Conservation (phyloP, 2,888 invertebrate genomes). For the Villa cingulata region DNA sequence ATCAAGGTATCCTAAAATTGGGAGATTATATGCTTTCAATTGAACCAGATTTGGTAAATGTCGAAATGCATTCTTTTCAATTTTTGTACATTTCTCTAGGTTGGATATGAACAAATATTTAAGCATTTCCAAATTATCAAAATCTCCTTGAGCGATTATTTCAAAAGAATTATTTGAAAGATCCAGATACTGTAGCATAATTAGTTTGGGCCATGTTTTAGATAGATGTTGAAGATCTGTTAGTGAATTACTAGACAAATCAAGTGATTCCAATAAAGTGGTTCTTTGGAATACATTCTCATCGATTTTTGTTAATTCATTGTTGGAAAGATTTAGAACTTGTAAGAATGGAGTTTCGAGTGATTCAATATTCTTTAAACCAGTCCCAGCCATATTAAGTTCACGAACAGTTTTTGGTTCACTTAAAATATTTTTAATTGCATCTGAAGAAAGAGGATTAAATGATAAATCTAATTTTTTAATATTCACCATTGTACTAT, state of each 20-base stretch:
- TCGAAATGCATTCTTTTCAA: slow-evolving; percentile 72
- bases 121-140: slow-evolving; percentile 54
- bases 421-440: slow-evolving; percentile 61
- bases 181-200: slow-evolving; percentile 58
- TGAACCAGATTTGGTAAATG: slow-evolving; percentile 53
- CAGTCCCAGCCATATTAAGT: slow-evolving; percentile 68
- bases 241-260: slow-evolving; percentile 60
- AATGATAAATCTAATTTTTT: slow-evolving; percentile 74
- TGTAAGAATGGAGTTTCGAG: slow-evolving; percentile 77
- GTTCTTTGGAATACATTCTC: slow-evolving; percentile 61
- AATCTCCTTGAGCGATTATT: slow-evolving; percentile 60
- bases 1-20: slow-evolving; percentile 70
- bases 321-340: slow-evolving; percentile 62
- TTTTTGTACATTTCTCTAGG: slow-evolving; percentile 53
- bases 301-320: slow-evolving; percentile 51
- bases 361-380: slow-evolving; percentile 50
- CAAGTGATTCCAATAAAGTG: slow-evolving; percentile 62
- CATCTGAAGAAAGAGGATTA: slow-evolving; percentile 64
- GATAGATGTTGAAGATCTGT: slow-evolving; percentile 47
- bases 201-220: slow-evolving; percentile 54
- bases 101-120: slow-evolving; percentile 51
- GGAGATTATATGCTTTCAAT: slow-evolving; percentile 60
- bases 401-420: slow-evolving; percentile 79
- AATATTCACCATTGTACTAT: slow-evolving; percentile 74
- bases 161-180: slow-evolving; percentile 74